Evolutionary conservation across 2,113 vertebrate genomes (phyloP), one percentile per base, ranked within the genome.

Genomic region (Oreochromis aureus): DNA sequence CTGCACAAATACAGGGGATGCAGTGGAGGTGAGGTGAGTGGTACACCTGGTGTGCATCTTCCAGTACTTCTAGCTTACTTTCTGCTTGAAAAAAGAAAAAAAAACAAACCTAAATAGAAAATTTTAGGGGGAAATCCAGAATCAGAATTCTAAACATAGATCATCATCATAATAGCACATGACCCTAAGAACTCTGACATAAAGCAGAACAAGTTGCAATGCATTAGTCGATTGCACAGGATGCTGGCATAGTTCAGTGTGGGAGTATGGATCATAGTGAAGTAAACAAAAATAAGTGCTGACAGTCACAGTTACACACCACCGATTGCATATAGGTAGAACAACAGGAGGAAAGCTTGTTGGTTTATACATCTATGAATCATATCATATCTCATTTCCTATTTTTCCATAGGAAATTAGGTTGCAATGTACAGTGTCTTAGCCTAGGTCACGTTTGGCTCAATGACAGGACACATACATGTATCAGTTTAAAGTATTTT

Each of bases 231-330:
- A 90, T 89, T 59, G 81, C 8, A 32, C 61, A 85, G 86, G 78
- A 79, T 83, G 78, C 82, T 53, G 78, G 85, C 80, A 86, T 85
- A 54, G 53, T 82, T 87, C 82, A 80, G 69, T 88, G 83, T 89
- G 69, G 87, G 84, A 87, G 82, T 91, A 87, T 71, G 71, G 90
- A 89, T 93, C 89, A 76, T 78, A 86, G 69, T 85, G 79, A 87
- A 86, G 82, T 91, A 91, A 94, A 91, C 91, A 91, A 89, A 92
- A 84, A 87, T 91, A 89, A 87, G 79, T 88, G 82, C 34, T 87
- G 89, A 88, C 39, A 81, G 85, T 86, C 56, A 84, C 82, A 81
- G 90, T 79, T 87, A 84, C 87, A 87, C 81, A 86, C 83, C 81
- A 63, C 41, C 10, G 46, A 90, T 86, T 66, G 73, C 13, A 30